A percentile compares a stretch with the other conserved stretches of the same genome.
Conservation (phyloP, 2,113 vertebrate species). For the Stercorarius parasiticus region DNA sequence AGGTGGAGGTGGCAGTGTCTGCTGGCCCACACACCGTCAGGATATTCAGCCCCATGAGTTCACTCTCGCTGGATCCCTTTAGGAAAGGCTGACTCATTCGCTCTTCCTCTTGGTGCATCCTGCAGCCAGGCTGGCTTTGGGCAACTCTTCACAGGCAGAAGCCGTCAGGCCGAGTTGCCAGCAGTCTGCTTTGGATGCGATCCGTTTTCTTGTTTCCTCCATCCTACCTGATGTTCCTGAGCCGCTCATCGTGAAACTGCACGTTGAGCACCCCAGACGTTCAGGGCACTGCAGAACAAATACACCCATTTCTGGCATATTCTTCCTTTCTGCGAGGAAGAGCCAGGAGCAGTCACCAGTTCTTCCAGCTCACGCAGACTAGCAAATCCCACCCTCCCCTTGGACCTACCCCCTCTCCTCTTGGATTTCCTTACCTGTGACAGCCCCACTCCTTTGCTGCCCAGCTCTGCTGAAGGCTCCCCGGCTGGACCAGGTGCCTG, state of each 20-base stretch:
- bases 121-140: not conserved
- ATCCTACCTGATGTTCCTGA: not conserved
- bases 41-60: not conserved
- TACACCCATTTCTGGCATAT: not conserved
- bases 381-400: not conserved
- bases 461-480: not conserved
- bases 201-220: not conserved
- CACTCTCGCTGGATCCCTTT: not conserved
- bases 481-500: not conserved
- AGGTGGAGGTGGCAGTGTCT: rapidly evolving
- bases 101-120: rapidly evolving
- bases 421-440: not conserved
- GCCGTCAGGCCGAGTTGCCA: not conserved
- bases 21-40: not conserved
- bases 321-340: not conserved
- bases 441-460: not conserved
- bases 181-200: not conserved
- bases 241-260: rapidly evolving
- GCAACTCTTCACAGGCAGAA: not conserved
- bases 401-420: not conserved
- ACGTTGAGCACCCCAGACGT: rapidly evolving
- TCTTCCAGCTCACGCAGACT: not conserved
- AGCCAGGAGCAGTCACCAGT: not conserved
- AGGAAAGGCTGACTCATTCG: not conserved
- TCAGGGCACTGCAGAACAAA: not conserved